Evolutionary conservation across 2,113 vertebrate genomes (phyloP), one percentile per base, ranked within the genome.

Genomic region (cattle (Bos taurus)): DNA sequence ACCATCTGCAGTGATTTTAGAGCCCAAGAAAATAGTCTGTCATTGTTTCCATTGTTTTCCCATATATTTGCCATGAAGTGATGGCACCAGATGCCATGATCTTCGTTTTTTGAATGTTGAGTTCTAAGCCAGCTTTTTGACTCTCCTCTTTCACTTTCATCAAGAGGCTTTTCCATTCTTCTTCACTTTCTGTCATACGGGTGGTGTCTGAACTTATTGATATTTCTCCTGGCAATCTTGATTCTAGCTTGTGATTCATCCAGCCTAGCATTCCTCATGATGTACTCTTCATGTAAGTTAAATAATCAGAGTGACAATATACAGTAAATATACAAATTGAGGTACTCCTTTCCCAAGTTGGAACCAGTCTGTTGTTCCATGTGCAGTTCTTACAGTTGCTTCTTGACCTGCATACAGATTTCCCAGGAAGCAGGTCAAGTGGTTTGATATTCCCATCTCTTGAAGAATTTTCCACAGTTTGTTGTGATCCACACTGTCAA

Each of bases 151-250:
- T 67, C 62, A 67, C 62, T 67, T 67, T n/a, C 16, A 67, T n/a
- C 16, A n/a, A 67, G 62, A 67, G 62, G 33, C 62, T 67, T 16
- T 67, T 67, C 16, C 5, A 3, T 67, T n/a, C 62, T 16, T 64
- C 33, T n/a, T 67, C 33, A 0, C 16, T n/a, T 67, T 67, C 33
- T 9, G 2, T 9, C 16, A n/a, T n/a, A n/a, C 1, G 16, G 3
- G 16, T n/a, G 7, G 33, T 67, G 16, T 19, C 16, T 67, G 15
- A 67, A 4, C 33, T 67, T 67, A 19, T n/a, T n/a, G 62, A 67
- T 67, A 19, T 67, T 67, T 67, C 33, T 67, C 33, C 62, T 67
- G 62, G 62, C 16, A 67, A 67, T 10, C 33, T n/a, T 67, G 33
- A 19, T n/a, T n/a, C 33, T 33, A 67, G 1, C 33, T n/a, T 67